Percentiles rank a stretch among this genome's conserved stretches.
These are phyloP conservation scores for Leucopsar rothschildi DNA, from an alignment of 2,113 vertebrate genomes.

Conservation along the genomic window DNA sequence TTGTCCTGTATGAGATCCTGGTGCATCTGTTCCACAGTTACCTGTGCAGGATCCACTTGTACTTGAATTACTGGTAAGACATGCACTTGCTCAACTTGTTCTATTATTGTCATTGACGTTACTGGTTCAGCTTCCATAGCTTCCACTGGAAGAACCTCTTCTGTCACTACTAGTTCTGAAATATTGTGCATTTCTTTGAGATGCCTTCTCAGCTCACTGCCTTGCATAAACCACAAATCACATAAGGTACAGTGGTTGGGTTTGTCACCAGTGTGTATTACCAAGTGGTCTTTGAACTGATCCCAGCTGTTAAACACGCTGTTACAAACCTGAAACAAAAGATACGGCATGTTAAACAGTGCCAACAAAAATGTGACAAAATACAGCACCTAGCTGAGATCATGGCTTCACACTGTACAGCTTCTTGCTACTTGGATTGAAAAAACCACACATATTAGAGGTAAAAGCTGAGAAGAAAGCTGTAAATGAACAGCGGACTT, in stretches of 20 bases:
- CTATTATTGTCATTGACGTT: conserved; percentile 80
- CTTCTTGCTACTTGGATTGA: neutral
- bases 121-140: conserved; percentile 74
- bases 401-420: neutral
- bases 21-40: conserved; percentile 81
- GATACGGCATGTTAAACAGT: neutral
- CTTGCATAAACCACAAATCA: conserved; percentile 96
- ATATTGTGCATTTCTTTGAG: conserved; percentile 84
- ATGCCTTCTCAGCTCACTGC: conserved; percentile 86
- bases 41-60: conserved; percentile 84
- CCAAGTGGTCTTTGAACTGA: conserved; percentile 96
- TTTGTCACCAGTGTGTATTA: conserved; percentile 94
- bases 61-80: conserved; percentile 87
- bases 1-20: conserved; percentile 81
- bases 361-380: neutral
- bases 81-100: conserved; percentile 87
- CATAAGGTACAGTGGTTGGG: conserved; percentile 97
- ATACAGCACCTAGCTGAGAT: neutral
- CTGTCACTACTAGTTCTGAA: conserved; percentile 74
- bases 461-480: neutral
- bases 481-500: neutral
- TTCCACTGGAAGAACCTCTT: conserved; percentile 81
- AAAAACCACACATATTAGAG: neutral
- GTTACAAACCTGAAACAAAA: conserved; percentile 87
- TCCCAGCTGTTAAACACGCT: conserved; percentile 98